These are phyloP conservation scores for Corythornis cristatus DNA, from an alignment of 2,113 vertebrate genomes.

Conservation along the genomic window DNA sequence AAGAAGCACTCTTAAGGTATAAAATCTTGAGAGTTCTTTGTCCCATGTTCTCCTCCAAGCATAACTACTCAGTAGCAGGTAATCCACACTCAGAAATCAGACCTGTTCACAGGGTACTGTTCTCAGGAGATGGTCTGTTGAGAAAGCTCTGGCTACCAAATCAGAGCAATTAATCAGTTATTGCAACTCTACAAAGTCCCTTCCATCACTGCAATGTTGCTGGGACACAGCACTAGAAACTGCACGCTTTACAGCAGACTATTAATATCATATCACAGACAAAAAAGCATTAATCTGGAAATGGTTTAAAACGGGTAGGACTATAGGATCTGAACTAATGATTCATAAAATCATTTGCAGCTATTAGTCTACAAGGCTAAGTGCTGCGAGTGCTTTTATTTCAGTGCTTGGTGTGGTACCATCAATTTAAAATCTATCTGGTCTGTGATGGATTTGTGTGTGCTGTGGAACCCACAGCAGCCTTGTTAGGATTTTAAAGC, in stretches of 20 bases:
- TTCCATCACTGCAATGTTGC: neutral
- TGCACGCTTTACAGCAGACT: neutral
- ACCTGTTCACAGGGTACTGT: neutral
- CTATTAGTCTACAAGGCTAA: conserved; percentile 71
- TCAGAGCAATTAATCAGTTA: conserved; percentile 22
- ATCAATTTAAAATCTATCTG: conserved; percentile 72
- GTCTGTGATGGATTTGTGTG: conserved; percentile 43
- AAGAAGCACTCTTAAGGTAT: neutral
- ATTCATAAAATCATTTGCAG: conserved; percentile 77
- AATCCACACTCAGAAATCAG: accelerated
- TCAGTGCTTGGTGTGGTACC: conserved; percentile 51
- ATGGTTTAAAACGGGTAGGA: conserved; percentile 62
- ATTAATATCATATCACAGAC: conserved; percentile 48
- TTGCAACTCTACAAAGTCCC: conserved; percentile 24
- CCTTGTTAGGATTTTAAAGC: conserved; percentile 57
- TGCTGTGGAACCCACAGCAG: conserved; percentile 37
- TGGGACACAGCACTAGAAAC: neutral
- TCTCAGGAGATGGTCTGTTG: neutral
- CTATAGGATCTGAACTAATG: conserved; percentile 73
- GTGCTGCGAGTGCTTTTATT: conserved; percentile 68
- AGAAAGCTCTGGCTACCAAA: neutral
- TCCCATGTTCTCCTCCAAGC: neutral
- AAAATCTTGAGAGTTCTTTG: neutral
- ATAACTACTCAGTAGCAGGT: neutral
- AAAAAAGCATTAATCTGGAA: conserved; percentile 67